Evolutionary conservation across 2,797 vertebrate species (phyloP).

Genomic region (Yasuhikotakia modesta): DNA sequence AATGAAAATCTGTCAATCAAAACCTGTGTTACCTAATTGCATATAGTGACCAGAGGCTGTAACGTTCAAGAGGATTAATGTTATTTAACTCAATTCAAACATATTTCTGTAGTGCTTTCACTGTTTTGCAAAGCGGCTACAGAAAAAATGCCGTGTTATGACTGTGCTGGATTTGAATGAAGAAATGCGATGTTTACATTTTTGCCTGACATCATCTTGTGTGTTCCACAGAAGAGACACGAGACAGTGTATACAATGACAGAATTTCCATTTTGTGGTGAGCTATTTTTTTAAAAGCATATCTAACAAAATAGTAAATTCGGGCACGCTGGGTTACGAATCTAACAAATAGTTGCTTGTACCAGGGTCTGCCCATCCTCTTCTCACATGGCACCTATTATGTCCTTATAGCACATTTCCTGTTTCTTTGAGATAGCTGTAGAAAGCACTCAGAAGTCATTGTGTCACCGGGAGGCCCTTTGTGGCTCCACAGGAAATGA

Average conservation of each 20-base stretch:
- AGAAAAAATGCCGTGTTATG: neutral
- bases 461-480: conserved; percentile 71
- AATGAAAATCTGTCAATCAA: neutral
- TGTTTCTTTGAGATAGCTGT: conserved; percentile 61
- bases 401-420: conserved; percentile 68
- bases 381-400: conserved; percentile 58
- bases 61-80: no score
- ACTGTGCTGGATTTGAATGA: neutral
- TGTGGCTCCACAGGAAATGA: conserved; percentile 65
- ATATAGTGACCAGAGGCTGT: no score
- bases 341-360: conserved; percentile 62
- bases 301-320: neutral
- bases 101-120: no score
- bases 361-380: conserved; percentile 66
- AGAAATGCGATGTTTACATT: neutral
- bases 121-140: no score
- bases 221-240: no score
- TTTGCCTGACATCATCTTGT: no score
- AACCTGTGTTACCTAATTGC: neutral
- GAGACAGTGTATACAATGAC: no score
- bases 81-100: no score
- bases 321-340: conserved; percentile 53
- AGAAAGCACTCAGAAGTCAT: conserved; percentile 63
- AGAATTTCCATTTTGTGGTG: neutral
- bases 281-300: conserved; percentile 9